Percentiles rank a stretch among this genome's conserved stretches.
phyloP scores from a whole-genome alignment of 2,888 invertebrate genomes.

The Cheilosia vulpina region DNA sequence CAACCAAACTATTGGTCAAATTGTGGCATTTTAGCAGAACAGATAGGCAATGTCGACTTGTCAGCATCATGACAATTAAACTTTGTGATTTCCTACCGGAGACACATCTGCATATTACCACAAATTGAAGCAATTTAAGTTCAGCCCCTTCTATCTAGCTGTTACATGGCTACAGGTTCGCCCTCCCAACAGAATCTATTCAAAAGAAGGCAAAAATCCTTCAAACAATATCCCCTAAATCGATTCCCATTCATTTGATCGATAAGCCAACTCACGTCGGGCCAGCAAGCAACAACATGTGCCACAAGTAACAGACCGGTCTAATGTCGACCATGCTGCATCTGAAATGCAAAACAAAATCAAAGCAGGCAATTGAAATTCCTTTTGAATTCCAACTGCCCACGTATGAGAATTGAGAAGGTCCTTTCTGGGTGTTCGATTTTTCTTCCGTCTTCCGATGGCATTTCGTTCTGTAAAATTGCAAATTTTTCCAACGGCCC shows the following conservation, averaged over 20 bases:
- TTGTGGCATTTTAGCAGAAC: too few relatives aligned
- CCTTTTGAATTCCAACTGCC: not conserved
- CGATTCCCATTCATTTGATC: constrained; percentile 1
- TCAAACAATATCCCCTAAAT: not conserved
- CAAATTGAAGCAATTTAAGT: too few relatives aligned
- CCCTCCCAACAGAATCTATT: too few relatives aligned
- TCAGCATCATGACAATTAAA: too few relatives aligned
- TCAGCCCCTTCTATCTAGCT: too few relatives aligned
- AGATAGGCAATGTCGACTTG: too few relatives aligned
- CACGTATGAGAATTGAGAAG: not conserved
- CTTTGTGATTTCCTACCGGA: too few relatives aligned
- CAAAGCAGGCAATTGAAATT: constrained; percentile 31
- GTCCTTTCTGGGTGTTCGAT: constrained; percentile 1
- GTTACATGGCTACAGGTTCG: too few relatives aligned
- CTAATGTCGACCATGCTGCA: constrained; percentile 32
- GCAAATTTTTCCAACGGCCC: constrained; percentile 21
- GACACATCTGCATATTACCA: too few relatives aligned
- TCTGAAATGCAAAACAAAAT: constrained; percentile 31
- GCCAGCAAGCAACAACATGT: not conserved
- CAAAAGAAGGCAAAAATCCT: too few relatives aligned
- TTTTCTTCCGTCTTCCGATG: not conserved
- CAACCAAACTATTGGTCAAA: too few relatives aligned
- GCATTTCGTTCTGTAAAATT: constrained; percentile 16
- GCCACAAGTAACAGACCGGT: constrained; percentile 2
- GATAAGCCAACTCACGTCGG: not conserved